Percentiles rank a stretch among this genome's conserved stretches.
phyloP scores from a whole-genome alignment of 2,888 invertebrate species.

The Pollenia angustigena region DNA sequence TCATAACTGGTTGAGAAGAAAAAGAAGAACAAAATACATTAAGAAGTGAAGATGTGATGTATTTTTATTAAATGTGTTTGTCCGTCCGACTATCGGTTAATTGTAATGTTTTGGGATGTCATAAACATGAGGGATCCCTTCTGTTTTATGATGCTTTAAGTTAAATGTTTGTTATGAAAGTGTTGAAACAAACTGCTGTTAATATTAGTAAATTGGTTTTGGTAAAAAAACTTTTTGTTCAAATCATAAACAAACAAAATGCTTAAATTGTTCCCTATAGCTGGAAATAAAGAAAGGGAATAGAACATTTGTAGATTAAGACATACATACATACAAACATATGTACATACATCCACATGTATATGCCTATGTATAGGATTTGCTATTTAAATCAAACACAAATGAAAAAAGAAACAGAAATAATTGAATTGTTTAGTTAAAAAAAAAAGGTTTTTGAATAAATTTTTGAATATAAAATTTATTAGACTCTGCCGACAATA shows the following conservation, averaged over 20 bases:
- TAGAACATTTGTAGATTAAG: background rate
- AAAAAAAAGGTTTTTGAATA: constrained; percentile 5
- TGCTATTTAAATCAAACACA: constrained; percentile 11
- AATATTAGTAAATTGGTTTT: constrained; percentile 74
- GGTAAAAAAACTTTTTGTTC: constrained; percentile 28
- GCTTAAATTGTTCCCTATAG: constrained; percentile 78
- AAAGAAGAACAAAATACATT: constrained; percentile 34
- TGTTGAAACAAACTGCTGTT: constrained; percentile 77
- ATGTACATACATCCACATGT: background rate
- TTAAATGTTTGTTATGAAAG: constrained; percentile 62
- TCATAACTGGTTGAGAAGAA: constrained; percentile 64
- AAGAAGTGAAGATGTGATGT: constrained; percentile 17
- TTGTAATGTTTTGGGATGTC: constrained; percentile 73
- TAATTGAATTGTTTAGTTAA: constrained; percentile 53
- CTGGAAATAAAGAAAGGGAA: constrained; percentile 14
- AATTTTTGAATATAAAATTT: constrained; percentile 42
- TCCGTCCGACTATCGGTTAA: constrained; percentile 55
- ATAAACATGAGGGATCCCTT: constrained; percentile 78
- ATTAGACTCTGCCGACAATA: constrained; percentile 61
- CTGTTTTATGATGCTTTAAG: constrained; percentile 65
- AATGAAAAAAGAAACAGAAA: constrained; percentile 14
- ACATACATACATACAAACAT: background rate
- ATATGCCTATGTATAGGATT: constrained; percentile 26
- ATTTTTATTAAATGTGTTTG: constrained; percentile 43
- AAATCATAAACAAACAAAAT: constrained; percentile 83